Conservation (phyloP, 2,888 invertebrate species). For the Calliphora vomitoria region DNA sequence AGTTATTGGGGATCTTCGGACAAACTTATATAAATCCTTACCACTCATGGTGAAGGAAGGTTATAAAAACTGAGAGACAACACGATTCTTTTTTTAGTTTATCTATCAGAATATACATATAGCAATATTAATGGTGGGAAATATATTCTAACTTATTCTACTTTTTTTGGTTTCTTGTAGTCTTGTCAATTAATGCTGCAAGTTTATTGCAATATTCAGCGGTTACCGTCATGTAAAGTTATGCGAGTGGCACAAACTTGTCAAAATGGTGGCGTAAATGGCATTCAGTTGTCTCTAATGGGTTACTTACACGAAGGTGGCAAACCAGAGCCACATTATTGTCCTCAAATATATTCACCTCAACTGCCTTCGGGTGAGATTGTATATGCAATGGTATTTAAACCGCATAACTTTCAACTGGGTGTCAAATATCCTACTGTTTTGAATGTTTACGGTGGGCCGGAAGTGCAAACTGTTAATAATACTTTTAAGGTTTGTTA, state of each 20-base stretch:
- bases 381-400: conserved; percentile 95
- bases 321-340: conserved; percentile 86
- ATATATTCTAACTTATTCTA: no score
- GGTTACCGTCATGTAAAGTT: conserved; percentile 91
- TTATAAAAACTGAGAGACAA: no score
- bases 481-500: conserved; percentile 94
- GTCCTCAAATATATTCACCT: conserved; percentile 90
- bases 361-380: conserved; percentile 89
- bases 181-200: conserved; percentile 92
- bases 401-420: conserved; percentile 89
- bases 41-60: no score
- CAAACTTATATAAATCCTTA: no score
- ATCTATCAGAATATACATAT: no score
- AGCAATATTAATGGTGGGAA: no score
- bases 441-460: conserved; percentile 98
- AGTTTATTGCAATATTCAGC: conserved; percentile 93
- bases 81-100: no score
- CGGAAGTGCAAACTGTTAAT: conserved; percentile 98
- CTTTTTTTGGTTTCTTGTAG: conserved; percentile 83
- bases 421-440: conserved; percentile 93
- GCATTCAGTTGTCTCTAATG: conserved; percentile 88
- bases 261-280: conserved; percentile 88
- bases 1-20: no score
- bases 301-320: conserved; percentile 90
- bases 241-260: conserved; percentile 88